A percentile compares a stretch with the other conserved stretches of the same genome.
Evolutionary conservation across 2,113 vertebrate species (phyloP).

Genomic region (Cercocebus atys): DNA sequence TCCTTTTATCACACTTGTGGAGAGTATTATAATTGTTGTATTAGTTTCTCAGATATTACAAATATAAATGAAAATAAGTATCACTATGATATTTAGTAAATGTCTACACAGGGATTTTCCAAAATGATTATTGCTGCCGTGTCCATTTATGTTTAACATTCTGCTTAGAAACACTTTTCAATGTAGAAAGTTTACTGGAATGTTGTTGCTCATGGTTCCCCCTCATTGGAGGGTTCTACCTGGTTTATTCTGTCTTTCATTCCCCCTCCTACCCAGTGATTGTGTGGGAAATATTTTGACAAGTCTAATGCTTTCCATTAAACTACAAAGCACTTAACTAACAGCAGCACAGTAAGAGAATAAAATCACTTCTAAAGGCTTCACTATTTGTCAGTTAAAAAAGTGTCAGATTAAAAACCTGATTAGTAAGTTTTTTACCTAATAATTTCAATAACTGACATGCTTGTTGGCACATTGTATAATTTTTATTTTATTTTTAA

Average conservation of each 20-base stretch:
- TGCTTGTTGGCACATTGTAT: background rate
- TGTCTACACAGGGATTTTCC: background rate
- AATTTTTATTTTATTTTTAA: slow-evolving; percentile 3
- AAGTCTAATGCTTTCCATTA: slow-evolving; percentile 19
- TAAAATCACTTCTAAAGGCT: slow-evolving; percentile 18
- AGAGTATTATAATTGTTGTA: background rate
- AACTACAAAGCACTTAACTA: background rate
- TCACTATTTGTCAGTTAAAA: background rate
- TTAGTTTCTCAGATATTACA: background rate
- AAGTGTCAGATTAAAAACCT: background rate
- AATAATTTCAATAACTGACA: background rate
- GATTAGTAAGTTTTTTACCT: background rate
- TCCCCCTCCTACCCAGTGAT: background rate
- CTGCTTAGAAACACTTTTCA: slow-evolving; percentile 11
- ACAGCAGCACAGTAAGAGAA: background rate
- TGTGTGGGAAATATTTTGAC: background rate
- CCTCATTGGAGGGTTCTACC: background rate
- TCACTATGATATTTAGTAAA: slow-evolving; percentile 8
- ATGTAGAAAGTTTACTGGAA: background rate
- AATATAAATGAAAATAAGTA: background rate
- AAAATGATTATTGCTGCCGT: background rate
- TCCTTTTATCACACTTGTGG: background rate
- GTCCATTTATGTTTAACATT: background rate
- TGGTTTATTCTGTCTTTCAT: background rate
- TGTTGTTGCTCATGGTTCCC: background rate